Evolutionary conservation across 2,113 vertebrate species (phyloP), one percentile per base, ranked within the genome.

Genomic region (Nannobrachium achirus): DNA sequence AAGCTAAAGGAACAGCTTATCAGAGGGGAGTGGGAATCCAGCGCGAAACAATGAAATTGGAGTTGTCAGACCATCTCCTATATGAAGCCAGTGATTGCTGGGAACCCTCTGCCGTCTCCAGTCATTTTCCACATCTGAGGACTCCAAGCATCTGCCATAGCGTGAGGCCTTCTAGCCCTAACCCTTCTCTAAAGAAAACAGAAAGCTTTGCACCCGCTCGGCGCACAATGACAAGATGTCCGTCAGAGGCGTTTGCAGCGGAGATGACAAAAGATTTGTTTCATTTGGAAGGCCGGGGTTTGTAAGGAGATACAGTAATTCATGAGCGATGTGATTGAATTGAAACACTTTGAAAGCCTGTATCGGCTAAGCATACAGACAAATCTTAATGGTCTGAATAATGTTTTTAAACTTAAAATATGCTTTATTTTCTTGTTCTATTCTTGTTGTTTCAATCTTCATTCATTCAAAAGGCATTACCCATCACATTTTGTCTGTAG

Each of bases 101-200:
- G 78, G 78, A 86, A 84, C 40, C n/a, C 42, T 20, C 15, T 57
- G 68, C 74, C 76, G 69, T 85, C 78, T 69, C 55, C 79, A 69
- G 69, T 64, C 63, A 77, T 82, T 84, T 84, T 84, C 78, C 78
- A 83, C 77, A 76, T 83, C 71, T 62, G 71, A 83, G 19, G 51
- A 65, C 63, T 79, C 85, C 82, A 82, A 78, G 75, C 69, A 84
- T 84, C 86, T 82, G 82, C 73, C 75, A 71, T 42, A 73, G 76
- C 79, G 71, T 82, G 80, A 79, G 53, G 70, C 41, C 69, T 82
- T 82, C 86, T 80, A 82, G 85, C 76, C 79, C 82, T 82, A 85
- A 86, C 66, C 83, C 77, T 15, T 39, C 71, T 70, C 41, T 70
- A 58, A 80, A 69, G 77, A 80, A 86, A 83, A 85, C 65, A 76